Conservation (phyloP, 2,113 vertebrate species). For the Sinocyclocheilus maitianheensis region DNA sequence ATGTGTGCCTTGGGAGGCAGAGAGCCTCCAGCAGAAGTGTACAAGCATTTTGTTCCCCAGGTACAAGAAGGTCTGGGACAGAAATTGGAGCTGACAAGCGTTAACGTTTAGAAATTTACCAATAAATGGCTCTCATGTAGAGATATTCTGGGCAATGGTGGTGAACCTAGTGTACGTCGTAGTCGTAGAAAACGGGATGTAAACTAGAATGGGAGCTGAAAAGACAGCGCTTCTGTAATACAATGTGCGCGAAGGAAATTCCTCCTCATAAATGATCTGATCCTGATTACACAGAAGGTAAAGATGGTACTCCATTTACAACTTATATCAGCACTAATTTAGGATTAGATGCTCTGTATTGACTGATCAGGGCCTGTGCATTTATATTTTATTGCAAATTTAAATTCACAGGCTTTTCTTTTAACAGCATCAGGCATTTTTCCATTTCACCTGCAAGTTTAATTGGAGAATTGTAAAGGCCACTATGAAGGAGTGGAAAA, state of each 20-base stretch:
- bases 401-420: constrained; percentile 68
- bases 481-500: constrained; percentile 83
- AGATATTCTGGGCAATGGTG: constrained; percentile 72
- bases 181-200: constrained; percentile 36
- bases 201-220: constrained; percentile 31
- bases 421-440: constrained; percentile 75
- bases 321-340: constrained; percentile 1
- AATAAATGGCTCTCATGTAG: constrained; percentile 76
- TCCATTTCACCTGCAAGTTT: constrained; percentile 83
- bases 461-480: constrained; percentile 88
- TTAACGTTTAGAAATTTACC: constrained; percentile 87
- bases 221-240: constrained; percentile 26
- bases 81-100: constrained; percentile 86
- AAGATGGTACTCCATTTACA: not conserved
- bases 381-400: constrained; percentile 50
- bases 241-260: not conserved
- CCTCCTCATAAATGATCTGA: constrained; percentile 10
- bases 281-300: not conserved
- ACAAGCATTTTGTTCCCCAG: constrained; percentile 79
- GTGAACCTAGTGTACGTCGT: constrained; percentile 49
- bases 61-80: constrained; percentile 73
- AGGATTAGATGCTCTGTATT: not conserved
- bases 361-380: constrained; percentile 35
- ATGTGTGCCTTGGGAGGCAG: constrained; percentile 69
- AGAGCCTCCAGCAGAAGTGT: constrained; percentile 65